Evolutionary conservation across 2,113 vertebrate species (phyloP).

Genomic region (Eulemur macaco): DNA sequence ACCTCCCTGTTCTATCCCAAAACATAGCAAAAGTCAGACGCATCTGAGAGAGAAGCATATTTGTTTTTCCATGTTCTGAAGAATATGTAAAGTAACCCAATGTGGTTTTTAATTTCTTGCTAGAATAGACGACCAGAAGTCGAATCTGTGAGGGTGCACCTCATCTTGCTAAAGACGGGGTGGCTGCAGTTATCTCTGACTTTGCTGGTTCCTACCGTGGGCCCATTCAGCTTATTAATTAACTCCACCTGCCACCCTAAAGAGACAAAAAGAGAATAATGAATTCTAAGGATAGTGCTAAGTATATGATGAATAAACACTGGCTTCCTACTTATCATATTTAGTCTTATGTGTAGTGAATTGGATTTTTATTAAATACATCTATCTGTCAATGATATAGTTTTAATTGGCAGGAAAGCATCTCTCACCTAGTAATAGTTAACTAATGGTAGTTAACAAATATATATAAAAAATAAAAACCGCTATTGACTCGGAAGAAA

Average conservation of each 20-base stretch:
- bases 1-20: no score
- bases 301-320: not conserved
- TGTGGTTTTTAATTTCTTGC: not conserved
- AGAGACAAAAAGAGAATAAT: not conserved
- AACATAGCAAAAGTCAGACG: not conserved
- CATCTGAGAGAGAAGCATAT: not conserved
- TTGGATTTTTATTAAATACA: not conserved
- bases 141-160: not conserved
- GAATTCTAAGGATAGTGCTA: not conserved
- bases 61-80: not conserved
- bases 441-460: not conserved
- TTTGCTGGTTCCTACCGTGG: not conserved
- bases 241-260: not conserved
- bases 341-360: not conserved
- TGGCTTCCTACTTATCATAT: not conserved
- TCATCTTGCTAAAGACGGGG: no score
- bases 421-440: not conserved
- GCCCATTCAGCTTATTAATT: not conserved
- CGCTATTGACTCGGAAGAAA: not conserved
- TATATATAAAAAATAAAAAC: not conserved
- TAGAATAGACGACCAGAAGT: not conserved
- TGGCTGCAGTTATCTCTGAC: not conserved
- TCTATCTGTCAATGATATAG: not conserved
- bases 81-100: not conserved
- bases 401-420: not conserved